Evolutionary conservation across 2,113 vertebrate genomes (phyloP).

Genomic region (Ammospiza caudacuta): DNA sequence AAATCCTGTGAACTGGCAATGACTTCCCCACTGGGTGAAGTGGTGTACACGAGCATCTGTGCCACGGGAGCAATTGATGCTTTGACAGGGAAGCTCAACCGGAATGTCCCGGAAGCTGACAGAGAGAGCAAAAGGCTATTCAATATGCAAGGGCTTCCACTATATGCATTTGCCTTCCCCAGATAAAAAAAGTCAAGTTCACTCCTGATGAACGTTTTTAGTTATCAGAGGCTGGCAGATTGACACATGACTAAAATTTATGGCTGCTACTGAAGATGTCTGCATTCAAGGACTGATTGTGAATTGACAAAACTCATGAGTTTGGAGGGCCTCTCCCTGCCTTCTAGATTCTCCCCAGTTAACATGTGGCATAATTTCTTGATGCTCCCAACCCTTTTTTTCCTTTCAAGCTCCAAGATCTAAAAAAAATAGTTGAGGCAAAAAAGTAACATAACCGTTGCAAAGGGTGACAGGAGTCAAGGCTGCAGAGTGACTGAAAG

Average conservation of each 20-base stretch:
- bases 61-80: slow-evolving; percentile 73
- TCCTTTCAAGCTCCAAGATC: background rate
- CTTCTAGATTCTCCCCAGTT: background rate
- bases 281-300: background rate
- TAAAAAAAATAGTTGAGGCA: background rate
- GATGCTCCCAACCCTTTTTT: background rate
- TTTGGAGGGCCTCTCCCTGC: background rate
- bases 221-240: background rate
- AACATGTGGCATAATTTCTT: background rate
- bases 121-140: background rate
- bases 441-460: background rate
- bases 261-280: background rate
- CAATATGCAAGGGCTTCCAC: background rate
- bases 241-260: background rate
- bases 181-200: background rate
- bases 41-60: slow-evolving; percentile 81
- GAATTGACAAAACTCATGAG: background rate
- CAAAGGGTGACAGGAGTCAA: background rate
- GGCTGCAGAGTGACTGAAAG: background rate
- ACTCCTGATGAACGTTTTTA: background rate
- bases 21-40: slow-evolving; percentile 80
- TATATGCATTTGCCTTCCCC: background rate
- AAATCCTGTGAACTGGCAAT: slow-evolving; percentile 83
- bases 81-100: slow-evolving; percentile 55
- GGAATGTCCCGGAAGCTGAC: slow-evolving; percentile 71